Percentiles rank a stretch among this genome's conserved stretches.
These are phyloP conservation scores for Aricia artaxerxes DNA, from an alignment of 2,888 invertebrate species.

Conservation along the genomic window DNA sequence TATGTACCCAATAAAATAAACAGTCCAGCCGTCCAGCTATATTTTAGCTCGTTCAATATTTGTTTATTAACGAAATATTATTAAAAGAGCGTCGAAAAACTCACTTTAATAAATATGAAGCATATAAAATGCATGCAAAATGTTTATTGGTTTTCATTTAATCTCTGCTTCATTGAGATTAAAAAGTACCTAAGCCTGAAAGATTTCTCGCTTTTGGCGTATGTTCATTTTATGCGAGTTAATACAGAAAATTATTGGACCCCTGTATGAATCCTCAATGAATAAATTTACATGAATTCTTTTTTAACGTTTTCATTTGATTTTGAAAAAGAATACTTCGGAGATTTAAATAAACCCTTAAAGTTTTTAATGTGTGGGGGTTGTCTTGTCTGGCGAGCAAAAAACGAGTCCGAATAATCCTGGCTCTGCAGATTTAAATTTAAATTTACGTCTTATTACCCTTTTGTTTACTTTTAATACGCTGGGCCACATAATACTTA, in stretches of 20 bases:
- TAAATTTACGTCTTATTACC: no score
- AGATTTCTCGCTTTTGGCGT: background rate
- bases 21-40: background rate
- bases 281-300: slow-evolving; percentile 25
- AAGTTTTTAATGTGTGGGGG: background rate
- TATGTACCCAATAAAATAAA: background rate
- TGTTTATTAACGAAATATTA: background rate
- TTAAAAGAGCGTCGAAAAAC: background rate
- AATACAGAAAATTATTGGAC: slow-evolving; percentile 20
- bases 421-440: no score
- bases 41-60: background rate
- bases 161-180: background rate
- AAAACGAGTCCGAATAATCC: background rate
- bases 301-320: slow-evolving; percentile 17
- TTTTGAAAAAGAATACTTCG: background rate
- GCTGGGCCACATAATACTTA: no score
- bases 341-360: background rate
- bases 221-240: slow-evolving; percentile 6
- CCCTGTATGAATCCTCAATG: slow-evolving; percentile 21
- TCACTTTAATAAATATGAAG: background rate
- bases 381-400: background rate
- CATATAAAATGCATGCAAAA: background rate
- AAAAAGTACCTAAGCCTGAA: slow-evolving; percentile 20
- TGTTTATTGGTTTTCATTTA: slow-evolving; percentile 7
- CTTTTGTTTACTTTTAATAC: no score